These are phyloP conservation scores for Bufo gargarizans DNA, from an alignment of 2,113 vertebrate species.

Conservation along the genomic window DNA sequence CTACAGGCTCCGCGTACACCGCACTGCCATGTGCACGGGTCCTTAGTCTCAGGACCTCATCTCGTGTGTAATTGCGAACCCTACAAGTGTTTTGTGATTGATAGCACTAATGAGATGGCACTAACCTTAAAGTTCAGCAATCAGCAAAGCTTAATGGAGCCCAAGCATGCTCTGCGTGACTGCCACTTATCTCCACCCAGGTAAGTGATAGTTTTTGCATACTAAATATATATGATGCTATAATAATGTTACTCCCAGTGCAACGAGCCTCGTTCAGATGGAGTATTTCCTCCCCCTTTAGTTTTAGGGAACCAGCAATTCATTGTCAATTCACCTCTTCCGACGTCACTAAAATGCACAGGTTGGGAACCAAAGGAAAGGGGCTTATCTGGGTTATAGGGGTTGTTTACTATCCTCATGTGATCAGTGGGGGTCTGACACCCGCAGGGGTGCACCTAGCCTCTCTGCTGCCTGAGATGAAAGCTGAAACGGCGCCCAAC, in stretches of 20 bases:
- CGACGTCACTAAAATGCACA: not conserved
- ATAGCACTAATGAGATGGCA: conserved; percentile 34
- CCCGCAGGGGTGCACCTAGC: too few species aligned
- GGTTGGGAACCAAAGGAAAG: too few species aligned
- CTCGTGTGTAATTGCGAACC: conserved; percentile 13
- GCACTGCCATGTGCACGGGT: not conserved
- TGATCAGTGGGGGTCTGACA: too few species aligned
- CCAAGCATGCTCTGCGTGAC: not conserved
- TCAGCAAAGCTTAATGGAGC: conserved; percentile 21
- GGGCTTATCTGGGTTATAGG: too few species aligned
- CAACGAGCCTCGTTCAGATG: not conserved
- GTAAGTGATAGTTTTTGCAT: conserved; percentile 34
- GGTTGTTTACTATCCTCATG: too few species aligned
- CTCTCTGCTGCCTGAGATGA: too few species aligned
- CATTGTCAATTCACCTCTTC: not conserved
- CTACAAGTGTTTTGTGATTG: conserved; percentile 24
- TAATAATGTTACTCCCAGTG: conserved; percentile 12
- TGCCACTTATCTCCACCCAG: conserved; percentile 29
- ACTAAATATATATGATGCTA: not conserved
- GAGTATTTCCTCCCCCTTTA: not conserved
- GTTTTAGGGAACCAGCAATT: not conserved
- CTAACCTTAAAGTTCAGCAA: conserved; percentile 33
- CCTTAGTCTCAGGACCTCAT: not conserved
- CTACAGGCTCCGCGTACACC: not conserved
- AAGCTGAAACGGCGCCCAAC: too few species aligned